Base-by-base conservation (phyloP, 1,140 invertebrate genomes). In the Drosophila triauraria region DNA sequence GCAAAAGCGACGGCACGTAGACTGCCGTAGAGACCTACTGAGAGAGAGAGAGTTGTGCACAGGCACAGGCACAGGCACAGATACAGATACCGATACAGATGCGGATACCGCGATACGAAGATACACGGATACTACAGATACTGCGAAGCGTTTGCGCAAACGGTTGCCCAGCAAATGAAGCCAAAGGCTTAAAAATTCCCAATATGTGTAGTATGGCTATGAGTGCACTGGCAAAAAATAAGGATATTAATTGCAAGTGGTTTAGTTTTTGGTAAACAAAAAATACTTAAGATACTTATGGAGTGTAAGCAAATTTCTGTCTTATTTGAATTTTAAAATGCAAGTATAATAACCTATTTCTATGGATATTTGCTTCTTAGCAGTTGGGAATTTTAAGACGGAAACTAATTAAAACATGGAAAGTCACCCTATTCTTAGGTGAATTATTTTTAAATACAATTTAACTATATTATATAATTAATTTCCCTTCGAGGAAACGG, bases 1-100 rank as follows among this genome's bases (percentile, higher is more conserved):
- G 83, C 84, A 87, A 78, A 70, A 78, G 75, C 74, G 63, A 80
- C 70, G 70, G 81, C 82, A 90, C 75, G 83, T 87, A 79, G 85
- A 75, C 80, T 54, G 69, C 80, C 78, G 48, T 44, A 69, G 50
- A 61, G 56, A 64, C 56, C 48, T 60, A 35, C 23, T 46, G 32
- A 23, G 43, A 44, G 62, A 42, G 58, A 60, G 57, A 58, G 61
- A 54, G 58, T 35, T 57, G 61, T 40, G 65, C 30, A 25, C 3
- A 25, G 25, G 42, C 47, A 20, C 20, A 20, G 20, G 20, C 20
- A 40, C 40, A 35, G 32, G 9, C 9, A 30, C 27, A 67, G 58
- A 54, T 76, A 77, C 42, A 64, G 30, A 30, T 25, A 65, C 53
- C 44, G 32, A 56, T 51, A 62, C 58, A 40, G 50, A 80, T 63